A percentile compares a stretch with the other conserved stretches of the same genome.
Conservation (phyloP, 2,113 vertebrate genomes). For the Empidonax alnorum region DNA sequence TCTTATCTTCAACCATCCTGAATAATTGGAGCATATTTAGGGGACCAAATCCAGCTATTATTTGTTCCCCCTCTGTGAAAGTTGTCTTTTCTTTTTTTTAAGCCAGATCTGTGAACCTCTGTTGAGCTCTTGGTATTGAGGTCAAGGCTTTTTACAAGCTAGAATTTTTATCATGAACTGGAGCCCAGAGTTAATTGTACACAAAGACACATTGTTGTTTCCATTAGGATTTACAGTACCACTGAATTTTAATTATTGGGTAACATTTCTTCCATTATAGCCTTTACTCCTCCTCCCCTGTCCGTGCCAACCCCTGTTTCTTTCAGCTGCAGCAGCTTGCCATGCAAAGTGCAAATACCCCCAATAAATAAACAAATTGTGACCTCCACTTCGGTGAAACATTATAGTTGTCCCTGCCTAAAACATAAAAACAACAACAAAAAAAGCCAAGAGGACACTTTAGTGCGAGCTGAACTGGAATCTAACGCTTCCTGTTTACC, state of each 20-base stretch:
- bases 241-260: conserved; percentile 74
- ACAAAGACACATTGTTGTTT: conserved; percentile 76
- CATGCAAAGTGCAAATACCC: conserved; percentile 11
- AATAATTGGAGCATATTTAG: conserved; percentile 64
- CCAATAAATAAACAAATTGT: conserved; percentile 30
- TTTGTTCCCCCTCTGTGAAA: conserved; percentile 52
- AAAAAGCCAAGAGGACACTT: not conserved
- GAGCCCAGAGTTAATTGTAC: conserved; percentile 74
- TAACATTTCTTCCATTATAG: conserved; percentile 69
- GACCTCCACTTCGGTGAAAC: not conserved
- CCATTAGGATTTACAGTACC: conserved; percentile 69
- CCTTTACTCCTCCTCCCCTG: conserved; percentile 23
- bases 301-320: conserved; percentile 28
- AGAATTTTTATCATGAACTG: conserved; percentile 71
- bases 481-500: conserved; percentile 50
- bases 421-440: not conserved
- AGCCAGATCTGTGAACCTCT: conserved; percentile 65
- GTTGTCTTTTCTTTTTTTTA: not conserved
- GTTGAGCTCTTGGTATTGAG: conserved; percentile 67
- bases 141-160: conserved; percentile 71
- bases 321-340: not conserved
- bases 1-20: conserved; percentile 48
- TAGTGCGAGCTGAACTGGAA: not conserved
- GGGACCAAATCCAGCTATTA: conserved; percentile 31
- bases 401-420: not conserved